Percentiles rank a stretch among this genome's conserved stretches.
These are phyloP conservation scores for Phortica variegata DNA, from an alignment of 1,140 invertebrate genomes.

Conservation along the genomic window DNA sequence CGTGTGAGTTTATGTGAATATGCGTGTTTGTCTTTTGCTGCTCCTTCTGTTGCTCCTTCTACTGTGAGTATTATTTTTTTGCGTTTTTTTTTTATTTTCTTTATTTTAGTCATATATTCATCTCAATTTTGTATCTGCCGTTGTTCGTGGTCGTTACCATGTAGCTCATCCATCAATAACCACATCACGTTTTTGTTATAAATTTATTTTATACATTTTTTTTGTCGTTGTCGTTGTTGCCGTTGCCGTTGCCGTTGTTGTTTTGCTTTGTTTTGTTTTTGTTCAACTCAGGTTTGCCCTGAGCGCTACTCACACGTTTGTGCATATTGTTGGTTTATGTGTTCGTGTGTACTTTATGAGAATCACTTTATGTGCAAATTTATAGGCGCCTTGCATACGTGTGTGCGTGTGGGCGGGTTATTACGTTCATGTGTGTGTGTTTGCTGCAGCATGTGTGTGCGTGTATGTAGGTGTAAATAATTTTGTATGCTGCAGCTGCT, in stretches of 20 bases:
- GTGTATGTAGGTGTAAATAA: constrained; percentile 23
- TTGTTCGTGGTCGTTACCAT: constrained; percentile 9
- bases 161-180: constrained; percentile 44
- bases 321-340: too few relatives aligned
- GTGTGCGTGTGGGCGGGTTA: constrained; percentile 2
- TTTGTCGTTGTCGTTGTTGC: constrained; percentile 13
- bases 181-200: constrained; percentile 50
- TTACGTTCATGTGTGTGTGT: constrained; percentile 5
- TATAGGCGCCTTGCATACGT: constrained; percentile 25
- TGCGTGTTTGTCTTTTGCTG: too few relatives aligned
- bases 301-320: too few relatives aligned
- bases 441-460: not conserved
- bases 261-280: too few relatives aligned
- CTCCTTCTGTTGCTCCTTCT: too few relatives aligned
- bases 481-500: constrained; percentile 1
- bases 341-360: too few relatives aligned
- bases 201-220: constrained; percentile 50
- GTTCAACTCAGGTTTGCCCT: too few relatives aligned
- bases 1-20: too few relatives aligned
- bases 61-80: too few relatives aligned
- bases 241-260: constrained; percentile 4
- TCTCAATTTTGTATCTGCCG: constrained; percentile 6
- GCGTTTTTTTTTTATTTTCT: too few relatives aligned
- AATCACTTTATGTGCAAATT: constrained; percentile 33
- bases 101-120: too few relatives aligned